These are phyloP conservation scores for Bungarus multicinctus DNA, from an alignment of 2,113 vertebrate species.

Conservation along the genomic window DNA sequence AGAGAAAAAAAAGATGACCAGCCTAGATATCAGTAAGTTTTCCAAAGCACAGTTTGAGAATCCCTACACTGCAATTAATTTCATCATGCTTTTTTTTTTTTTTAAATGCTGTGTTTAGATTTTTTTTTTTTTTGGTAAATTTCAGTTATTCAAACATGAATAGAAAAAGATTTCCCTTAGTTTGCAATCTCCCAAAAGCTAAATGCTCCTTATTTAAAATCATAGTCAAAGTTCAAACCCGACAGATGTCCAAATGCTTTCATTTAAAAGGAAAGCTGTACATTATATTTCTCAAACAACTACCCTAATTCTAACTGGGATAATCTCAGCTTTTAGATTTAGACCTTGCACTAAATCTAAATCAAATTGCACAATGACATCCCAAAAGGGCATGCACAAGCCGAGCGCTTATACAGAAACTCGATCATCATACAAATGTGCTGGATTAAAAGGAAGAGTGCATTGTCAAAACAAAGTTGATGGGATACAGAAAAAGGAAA, in stretches of 20 bases:
- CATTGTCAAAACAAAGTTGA: neutral
- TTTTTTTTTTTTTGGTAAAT: neutral
- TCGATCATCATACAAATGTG: slow-evolving; percentile 26
- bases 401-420: slow-evolving; percentile 26
- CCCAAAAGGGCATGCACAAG: slow-evolving; percentile 54
- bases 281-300: slow-evolving; percentile 63
- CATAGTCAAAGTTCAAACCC: slow-evolving; percentile 20
- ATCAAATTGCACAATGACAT: slow-evolving; percentile 56
- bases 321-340: slow-evolving; percentile 65
- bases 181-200: neutral
- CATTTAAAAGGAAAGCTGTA: slow-evolving; percentile 60
- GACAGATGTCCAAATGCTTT: slow-evolving; percentile 41
- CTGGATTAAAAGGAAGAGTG: neutral
- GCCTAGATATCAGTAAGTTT: neutral
- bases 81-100: neutral
- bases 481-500: neutral
- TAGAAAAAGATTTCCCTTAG: neutral
- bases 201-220: slow-evolving; percentile 13
- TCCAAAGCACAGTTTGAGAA: neutral
- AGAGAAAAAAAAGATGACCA: neutral
- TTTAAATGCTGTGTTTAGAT: neutral
- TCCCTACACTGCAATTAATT: neutral
- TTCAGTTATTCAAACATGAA: neutral
- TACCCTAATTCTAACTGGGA: slow-evolving; percentile 49
- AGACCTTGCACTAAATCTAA: too few species aligned